A percentile compares a stretch with the other conserved stretches of the same genome.
Conservation (phyloP, 2,797 vertebrate genomes). For the Syngnathus acus region DNA sequence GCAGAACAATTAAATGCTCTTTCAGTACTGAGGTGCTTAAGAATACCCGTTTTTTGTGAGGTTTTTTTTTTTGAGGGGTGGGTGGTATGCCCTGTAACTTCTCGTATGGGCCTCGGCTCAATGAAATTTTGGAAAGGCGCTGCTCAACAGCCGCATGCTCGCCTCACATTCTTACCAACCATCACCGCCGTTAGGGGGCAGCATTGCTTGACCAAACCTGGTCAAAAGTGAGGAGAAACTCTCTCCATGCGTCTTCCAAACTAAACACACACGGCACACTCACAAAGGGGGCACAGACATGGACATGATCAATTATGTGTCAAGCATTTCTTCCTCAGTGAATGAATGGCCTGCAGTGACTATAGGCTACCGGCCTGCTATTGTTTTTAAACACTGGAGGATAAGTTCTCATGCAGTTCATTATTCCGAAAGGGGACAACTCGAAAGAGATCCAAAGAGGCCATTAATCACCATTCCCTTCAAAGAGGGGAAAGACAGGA, state of each 20-base stretch:
- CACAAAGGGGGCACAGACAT: slow-evolving; percentile 69
- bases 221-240: slow-evolving; percentile 27
- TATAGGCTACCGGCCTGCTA: slow-evolving; percentile 60
- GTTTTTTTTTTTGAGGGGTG: neutral
- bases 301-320: slow-evolving; percentile 74
- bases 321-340: slow-evolving; percentile 65
- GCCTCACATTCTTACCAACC: neutral
- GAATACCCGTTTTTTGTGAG: neutral
- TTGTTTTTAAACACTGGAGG: slow-evolving; percentile 65
- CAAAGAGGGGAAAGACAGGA: slow-evolving; percentile 30
- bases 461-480: slow-evolving; percentile 69
- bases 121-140: neutral
- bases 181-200: slow-evolving; percentile 61
- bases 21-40: too few species aligned
- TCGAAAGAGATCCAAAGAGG: slow-evolving; percentile 60
- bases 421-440: slow-evolving; percentile 58
- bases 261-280: slow-evolving; percentile 25
- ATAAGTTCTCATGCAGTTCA: slow-evolving; percentile 71
- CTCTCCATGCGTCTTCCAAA: neutral
- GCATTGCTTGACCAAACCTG: slow-evolving; percentile 60
- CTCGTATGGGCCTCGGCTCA: neutral
- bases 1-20: neutral
- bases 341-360: slow-evolving; percentile 61
- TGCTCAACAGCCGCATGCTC: neutral
- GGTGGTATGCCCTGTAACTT: neutral